Base-by-base conservation (phyloP, 2,797 vertebrate species). In the Megalops cyprinoides region DNA sequence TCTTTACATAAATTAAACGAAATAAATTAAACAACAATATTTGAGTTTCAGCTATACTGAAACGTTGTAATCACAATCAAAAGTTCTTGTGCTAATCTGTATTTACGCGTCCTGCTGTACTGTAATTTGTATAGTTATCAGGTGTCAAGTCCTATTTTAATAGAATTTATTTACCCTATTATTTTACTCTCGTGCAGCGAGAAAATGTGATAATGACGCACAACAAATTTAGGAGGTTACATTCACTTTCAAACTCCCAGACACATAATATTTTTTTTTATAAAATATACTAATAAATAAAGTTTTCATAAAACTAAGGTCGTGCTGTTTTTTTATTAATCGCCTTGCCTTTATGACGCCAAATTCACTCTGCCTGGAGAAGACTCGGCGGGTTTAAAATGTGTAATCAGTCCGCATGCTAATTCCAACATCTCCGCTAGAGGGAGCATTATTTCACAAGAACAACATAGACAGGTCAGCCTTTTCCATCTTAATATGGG, bases 381-480 rank as follows among this genome's bases (percentile, higher is more conserved):
- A 71, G 39, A 42, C 20, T 12, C 15, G n/a, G n/a, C n/a, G 14
- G 20, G n/a, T 31, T 71, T 5, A 23, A 71, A 71, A 42, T 6
- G 20, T 69, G 14, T 20, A 9, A 42, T 71, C 34, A 71, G 9
- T 71, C 20, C 44, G 37, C 18, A 6, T 76, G 75, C 20, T 48
- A 82, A 78, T 84, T 86, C 86, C 34, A 77, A 86, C 78, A 86
- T 86, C 83, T 90, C 94, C 94, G 93, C 94, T 94, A 94, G 94
- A 95, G 94, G 94, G 94, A 89, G 94, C 86, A 88, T 91, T 91
- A 85, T 91, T 87, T 95, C 94, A 92, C 91, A 87, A 87, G 89
- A 93, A 90, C 86, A 28, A 28, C 76, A 53, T 44, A 55, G 75
- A 77, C 75, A 81, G 75, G 80, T 77, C 62, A 67, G 46, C 56